Evolutionary conservation across 2,113 vertebrate species (phyloP), one percentile per base, ranked within the genome.

Genomic region (Choloepus hoffmanni): DNA sequence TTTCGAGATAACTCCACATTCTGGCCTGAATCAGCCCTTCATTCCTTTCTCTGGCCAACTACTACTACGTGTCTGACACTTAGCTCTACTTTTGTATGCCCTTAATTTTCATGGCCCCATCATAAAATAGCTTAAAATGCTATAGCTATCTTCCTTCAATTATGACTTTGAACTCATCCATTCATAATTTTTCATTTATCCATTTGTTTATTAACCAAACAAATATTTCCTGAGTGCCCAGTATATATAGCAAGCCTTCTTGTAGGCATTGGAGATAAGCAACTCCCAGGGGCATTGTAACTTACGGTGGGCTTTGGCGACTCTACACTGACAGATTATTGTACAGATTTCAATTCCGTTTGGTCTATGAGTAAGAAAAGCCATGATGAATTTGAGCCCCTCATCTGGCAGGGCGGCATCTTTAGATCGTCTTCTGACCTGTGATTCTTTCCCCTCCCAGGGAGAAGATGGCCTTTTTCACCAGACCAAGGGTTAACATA

Each of bases 381-480:
- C 55, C 50, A 7, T 50, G n/a, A 11, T 50, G 19, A 45, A 16
- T 50, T 21, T 3, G 50, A 50, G 33, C 73, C 68, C 77, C 40
- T 72, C 82, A 74, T 19, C 2, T 18, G 23, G 28, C 33, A 33
- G 77, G 68, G 62, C 14, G 1, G 0, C 30, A 26, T 30, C 13
- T 92, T 85, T 72, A 85, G 48, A 50, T 6, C 82, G 76, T 28
- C 40, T 58, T 97, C 94, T 98, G 96, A 73, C 95, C 77, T 65
- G 33, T 81, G 0, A 63, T 97, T 93, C 55, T 98, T 87, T 98
- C 95, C 68, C n/a, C 14, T 85, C 40, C 76, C 98, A 99, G 99
- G 99, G 99, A 99, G 99, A 99, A 99, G 99, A 99, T 99, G 98
- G 99, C 99, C 93, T 99, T 99, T 98, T 99, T 99, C 97, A 99